A percentile compares a stretch with the other conserved stretches of the same genome.
Evolutionary conservation across 2,113 vertebrate species (phyloP).

Genomic region (Cyprinodon variegatus): DNA sequence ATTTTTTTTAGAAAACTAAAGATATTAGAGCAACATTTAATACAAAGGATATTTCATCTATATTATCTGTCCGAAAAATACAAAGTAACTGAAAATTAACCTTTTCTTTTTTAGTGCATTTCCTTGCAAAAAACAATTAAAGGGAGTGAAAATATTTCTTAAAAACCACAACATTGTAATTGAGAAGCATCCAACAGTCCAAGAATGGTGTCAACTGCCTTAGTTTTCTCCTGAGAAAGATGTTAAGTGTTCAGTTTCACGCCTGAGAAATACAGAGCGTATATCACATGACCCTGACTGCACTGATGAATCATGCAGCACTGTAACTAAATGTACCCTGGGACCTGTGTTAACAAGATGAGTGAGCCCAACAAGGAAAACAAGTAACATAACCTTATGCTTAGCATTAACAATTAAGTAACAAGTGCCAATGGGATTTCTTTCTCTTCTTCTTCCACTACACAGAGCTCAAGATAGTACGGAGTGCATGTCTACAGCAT

Average conservation of each 20-base stretch:
- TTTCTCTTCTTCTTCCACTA: slow-evolving; percentile 59
- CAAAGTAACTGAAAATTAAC: too few species aligned
- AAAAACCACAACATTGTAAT: slow-evolving; percentile 24
- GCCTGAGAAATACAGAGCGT: slow-evolving; percentile 63
- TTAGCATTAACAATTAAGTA: slow-evolving; percentile 83
- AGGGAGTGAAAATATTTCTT: not conserved
- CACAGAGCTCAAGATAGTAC: slow-evolving; percentile 48
- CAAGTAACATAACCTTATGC: slow-evolving; percentile 77
- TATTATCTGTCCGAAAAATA: too few species aligned
- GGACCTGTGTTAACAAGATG: slow-evolving; percentile 79
- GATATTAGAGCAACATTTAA: too few species aligned
- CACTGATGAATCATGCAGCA: slow-evolving; percentile 76
- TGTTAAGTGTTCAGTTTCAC: slow-evolving; percentile 76
- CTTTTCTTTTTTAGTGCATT: too few species aligned
- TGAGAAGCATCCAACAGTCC: slow-evolving; percentile 45
- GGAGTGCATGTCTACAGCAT: slow-evolving; percentile 14
- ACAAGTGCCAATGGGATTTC: slow-evolving; percentile 68
- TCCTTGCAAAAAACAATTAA: too few species aligned
- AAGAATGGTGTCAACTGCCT: slow-evolving; percentile 65
- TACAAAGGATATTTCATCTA: too few species aligned
- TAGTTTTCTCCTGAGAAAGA: slow-evolving; percentile 59
- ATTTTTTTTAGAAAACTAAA: too few species aligned
- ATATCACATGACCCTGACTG: slow-evolving; percentile 68
- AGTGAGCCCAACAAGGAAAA: slow-evolving; percentile 72
- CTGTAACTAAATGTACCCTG: slow-evolving; percentile 70